These are phyloP conservation scores for Sebastes taczanowskii DNA, from an alignment of 2,797 vertebrate genomes.

Conservation along the genomic window DNA sequence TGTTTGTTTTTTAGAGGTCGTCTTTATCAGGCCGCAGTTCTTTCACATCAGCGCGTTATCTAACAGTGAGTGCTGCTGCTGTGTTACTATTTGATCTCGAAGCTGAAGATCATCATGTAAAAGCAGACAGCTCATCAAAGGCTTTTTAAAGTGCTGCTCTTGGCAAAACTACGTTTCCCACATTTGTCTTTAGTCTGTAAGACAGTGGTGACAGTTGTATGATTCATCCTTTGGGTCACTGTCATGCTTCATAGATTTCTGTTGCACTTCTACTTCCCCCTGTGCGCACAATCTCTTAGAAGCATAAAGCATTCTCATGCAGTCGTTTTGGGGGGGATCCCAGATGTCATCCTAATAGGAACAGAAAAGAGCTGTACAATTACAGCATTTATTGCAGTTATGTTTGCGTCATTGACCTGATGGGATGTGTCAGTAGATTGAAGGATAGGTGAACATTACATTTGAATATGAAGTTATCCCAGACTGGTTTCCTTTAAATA, in stretches of 20 bases:
- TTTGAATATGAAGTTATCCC: background rate
- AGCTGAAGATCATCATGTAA: constrained; percentile 25
- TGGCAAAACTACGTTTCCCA: constrained; percentile 55
- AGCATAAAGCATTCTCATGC: constrained; percentile 8
- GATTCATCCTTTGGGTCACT: constrained; percentile 49
- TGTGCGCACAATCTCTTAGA: constrained; percentile 2
- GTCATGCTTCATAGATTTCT: constrained; percentile 45
- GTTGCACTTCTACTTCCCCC: constrained; percentile 38
- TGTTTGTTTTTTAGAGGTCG: constrained; percentile 20
- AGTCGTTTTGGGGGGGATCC: background rate
- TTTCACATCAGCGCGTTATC: background rate
- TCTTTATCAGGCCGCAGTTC: constrained; percentile 6
- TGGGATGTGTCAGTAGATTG: background rate
- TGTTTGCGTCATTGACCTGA: background rate
- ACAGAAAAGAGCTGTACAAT: background rate
- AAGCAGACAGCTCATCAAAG: constrained; percentile 28
- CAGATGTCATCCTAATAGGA: background rate
- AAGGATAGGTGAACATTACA: background rate
- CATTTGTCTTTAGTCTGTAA: constrained; percentile 51
- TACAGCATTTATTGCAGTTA: constrained; percentile 8
- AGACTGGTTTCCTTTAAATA: background rate
- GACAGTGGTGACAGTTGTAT: constrained; percentile 30
- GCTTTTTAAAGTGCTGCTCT: constrained; percentile 21
- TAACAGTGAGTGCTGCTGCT: background rate
- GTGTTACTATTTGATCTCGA: background rate